Percentiles rank a stretch among this genome's conserved stretches.
Evolutionary conservation across 2,797 vertebrate genomes (phyloP).

Genomic region (Cheirogaleus major): DNA sequence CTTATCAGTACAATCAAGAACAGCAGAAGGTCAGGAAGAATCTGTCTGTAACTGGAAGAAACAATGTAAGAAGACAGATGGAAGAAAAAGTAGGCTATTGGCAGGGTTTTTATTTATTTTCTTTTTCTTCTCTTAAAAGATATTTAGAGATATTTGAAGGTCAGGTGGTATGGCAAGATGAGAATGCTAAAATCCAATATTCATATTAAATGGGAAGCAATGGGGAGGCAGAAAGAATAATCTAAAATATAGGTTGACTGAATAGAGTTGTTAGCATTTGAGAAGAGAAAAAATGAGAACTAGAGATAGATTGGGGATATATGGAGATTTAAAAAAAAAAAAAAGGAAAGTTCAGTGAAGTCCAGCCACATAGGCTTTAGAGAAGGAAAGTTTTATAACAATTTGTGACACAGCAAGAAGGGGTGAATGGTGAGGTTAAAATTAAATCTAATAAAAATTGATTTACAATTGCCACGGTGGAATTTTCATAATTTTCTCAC

Average conservation of each 20-base stretch:
- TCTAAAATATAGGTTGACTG: neutral
- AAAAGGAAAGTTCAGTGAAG: neutral
- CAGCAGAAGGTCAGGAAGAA: neutral
- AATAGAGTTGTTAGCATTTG: neutral
- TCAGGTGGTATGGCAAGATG: neutral
- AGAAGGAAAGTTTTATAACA: neutral
- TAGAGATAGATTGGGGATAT: neutral
- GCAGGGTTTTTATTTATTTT: neutral
- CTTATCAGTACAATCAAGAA: neutral
- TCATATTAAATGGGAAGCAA: neutral
- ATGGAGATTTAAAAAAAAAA: neutral
- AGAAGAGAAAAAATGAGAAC: neutral
- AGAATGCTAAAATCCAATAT: neutral
- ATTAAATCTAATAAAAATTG: neutral
- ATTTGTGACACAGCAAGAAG: neutral
- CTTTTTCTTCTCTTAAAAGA: conserved; percentile 1
- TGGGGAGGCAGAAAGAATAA: neutral
- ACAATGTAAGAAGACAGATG: neutral
- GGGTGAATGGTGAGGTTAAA: neutral
- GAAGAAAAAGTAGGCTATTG: neutral
- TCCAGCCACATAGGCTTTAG: neutral
- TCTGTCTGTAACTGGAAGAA: neutral
- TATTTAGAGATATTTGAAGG: neutral
- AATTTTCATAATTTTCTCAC: neutral
- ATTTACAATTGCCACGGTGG: neutral